These are phyloP conservation scores for Xestia sexstrigata DNA, from an alignment of 2,888 invertebrate species.

Conservation along the genomic window DNA sequence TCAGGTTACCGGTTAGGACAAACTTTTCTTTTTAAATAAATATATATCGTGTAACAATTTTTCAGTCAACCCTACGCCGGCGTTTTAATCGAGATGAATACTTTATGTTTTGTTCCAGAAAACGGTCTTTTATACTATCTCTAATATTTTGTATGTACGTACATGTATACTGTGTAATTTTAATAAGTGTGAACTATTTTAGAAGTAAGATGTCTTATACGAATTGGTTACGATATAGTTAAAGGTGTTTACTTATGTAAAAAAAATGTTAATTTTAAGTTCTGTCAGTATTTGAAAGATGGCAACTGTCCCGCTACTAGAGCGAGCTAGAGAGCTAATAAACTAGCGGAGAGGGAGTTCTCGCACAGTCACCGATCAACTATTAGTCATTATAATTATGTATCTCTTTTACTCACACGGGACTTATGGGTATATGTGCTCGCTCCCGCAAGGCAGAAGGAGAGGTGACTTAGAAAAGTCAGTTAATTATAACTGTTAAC, in stretches of 20 bases:
- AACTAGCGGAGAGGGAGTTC: not conserved
- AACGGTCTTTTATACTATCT: conserved; percentile 26
- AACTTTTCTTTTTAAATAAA: no score
- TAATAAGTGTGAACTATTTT: conserved; percentile 60
- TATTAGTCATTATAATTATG: not conserved
- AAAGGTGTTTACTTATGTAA: conserved; percentile 29
- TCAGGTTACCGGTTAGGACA: not conserved
- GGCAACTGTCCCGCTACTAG: not conserved
- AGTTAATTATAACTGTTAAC: not conserved
- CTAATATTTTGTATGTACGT: conserved; percentile 64
- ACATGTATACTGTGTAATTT: conserved; percentile 65
- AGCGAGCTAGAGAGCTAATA: no score
- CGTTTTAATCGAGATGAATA: conserved; percentile 1
- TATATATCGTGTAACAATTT: no score
- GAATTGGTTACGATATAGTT: conserved; percentile 49
- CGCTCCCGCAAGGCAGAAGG: not conserved
- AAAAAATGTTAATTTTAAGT: conserved; percentile 18
- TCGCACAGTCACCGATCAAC: not conserved
- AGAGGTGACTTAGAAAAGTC: not conserved
- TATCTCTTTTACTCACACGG: not conserved
- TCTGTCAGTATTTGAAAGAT: conserved; percentile 24
- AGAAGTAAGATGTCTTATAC: conserved; percentile 39
- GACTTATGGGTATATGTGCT: not conserved
- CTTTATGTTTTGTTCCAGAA: conserved; percentile 8
- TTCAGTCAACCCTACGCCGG: not conserved